Conservation (phyloP, 1,140 invertebrate species). For the Bombus fervidus region DNA sequence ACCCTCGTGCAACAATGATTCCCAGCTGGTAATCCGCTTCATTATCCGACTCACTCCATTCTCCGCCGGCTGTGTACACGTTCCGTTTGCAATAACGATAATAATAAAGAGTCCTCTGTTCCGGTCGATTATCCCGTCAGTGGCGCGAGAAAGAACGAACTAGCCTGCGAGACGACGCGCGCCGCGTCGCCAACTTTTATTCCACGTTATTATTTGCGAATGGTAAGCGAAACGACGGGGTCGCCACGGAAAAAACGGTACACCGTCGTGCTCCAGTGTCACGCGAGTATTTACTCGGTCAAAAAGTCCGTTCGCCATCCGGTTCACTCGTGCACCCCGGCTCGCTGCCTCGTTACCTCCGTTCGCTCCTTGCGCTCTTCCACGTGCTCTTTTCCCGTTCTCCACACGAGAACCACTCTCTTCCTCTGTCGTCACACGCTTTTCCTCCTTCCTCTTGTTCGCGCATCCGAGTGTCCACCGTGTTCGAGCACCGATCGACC, state of each 20-base stretch:
- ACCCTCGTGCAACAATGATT: constrained; percentile 8
- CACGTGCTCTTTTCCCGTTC: background rate
- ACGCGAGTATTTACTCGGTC: constrained; percentile 59
- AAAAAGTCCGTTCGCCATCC: constrained; percentile 70
- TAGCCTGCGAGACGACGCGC: background rate
- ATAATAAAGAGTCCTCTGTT: constrained; percentile 1
- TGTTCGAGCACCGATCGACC: background rate
- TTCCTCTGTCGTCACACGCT: background rate
- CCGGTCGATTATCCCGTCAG: constrained; percentile 33
- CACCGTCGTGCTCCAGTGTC: constrained; percentile 53
- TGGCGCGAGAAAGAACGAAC: constrained; percentile 23
- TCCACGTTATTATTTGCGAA: constrained; percentile 43
- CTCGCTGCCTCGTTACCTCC: constrained; percentile 19
- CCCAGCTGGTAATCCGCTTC: constrained; percentile 2
- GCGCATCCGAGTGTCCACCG: constrained; percentile 27
- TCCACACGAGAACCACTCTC: too few relatives aligned
- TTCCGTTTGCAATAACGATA: constrained; percentile 21
- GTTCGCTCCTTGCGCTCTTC: too few relatives aligned
- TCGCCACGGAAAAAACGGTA: constrained; percentile 50
- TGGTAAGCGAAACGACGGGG: constrained; percentile 34
- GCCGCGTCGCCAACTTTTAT: constrained; percentile 35
- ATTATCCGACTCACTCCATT: background rate
- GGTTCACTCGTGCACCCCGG: constrained; percentile 63
- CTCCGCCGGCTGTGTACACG: background rate
- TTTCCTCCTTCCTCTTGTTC: background rate